Base-by-base conservation (phyloP, 2,113 vertebrate genomes). In the Connochaetes taurinus region DNA sequence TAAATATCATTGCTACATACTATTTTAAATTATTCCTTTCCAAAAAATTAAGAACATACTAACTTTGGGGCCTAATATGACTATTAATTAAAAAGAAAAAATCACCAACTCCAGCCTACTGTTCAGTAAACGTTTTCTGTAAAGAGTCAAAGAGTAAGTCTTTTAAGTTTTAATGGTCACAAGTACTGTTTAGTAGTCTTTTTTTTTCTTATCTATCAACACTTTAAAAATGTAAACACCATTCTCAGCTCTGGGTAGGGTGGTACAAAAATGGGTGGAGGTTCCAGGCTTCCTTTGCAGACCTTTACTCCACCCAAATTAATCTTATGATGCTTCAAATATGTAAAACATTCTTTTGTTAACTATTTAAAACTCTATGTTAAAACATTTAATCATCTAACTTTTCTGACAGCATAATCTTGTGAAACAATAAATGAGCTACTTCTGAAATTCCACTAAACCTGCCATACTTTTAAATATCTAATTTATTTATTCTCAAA, bases 361-460 rank as follows among this genome's bases (percentile, higher is more conserved):
- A 94, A 17, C 7, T 52, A 82, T 14, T 23, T 64, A 80, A 81
- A 11, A 0, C 14, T 19, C 94, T 87, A 19, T 71, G 91, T 76
- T 62, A 95, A 67, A 97, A 94, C 36, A 40, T 71, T 90, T 6
- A 40, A 81, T 19, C 40, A 97, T 57, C 7, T 52, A 94, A 67
- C 60, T 31, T 58, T 97, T 93, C 81, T 55, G 76, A 21, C 7
- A 81, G 15, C 36, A 95, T n/a, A 89, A 89, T 84, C 47, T 23
- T 86, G 0, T 67, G 29, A 83, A 97, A 90, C 25, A 86, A 57
- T 40, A 96, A 95, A 86, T 58, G 27, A 64, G 31, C 15, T 36
- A 89, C 89, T 64, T 94, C 67, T 94, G 27, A 96, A 97, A 94
- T 80, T 40, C 6, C 13, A 57, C 91, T 40, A 96, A 94, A 81